Evolutionary conservation across 2,888 invertebrate species (phyloP), one percentile per base, ranked within the genome.

Genomic region (Tenthredo livida): DNA sequence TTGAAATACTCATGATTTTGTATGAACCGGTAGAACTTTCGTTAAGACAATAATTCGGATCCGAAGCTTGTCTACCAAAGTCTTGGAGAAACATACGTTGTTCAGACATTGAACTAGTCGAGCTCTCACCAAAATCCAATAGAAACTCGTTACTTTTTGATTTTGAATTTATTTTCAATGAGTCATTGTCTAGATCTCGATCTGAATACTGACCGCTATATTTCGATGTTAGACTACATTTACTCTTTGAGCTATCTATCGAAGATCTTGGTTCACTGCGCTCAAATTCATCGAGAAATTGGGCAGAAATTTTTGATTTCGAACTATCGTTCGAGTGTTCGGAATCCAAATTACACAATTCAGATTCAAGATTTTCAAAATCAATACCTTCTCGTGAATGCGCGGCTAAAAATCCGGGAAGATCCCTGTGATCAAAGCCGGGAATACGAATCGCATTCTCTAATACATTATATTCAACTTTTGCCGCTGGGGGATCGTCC

Each of bases 341-440:
- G 17, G 91, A 90, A 72, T 92, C 92, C 43, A 92, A 89, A 85
- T 91, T 90, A 77, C 91, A 90, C 12, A 93, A 88, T 73, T 93
- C 92, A 6, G 91, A 89, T 73, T 93, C 91, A 75, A 93, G 88
- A 72, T 91, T 92, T 72, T 93, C 93, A 65, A 93, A 93, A 85
- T 93, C 93, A 50, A 93, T 91, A n/a, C 93, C 92, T 84, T 93
- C 92, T 25, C 93, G 91, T 9, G 93, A 93, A 85, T 92, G 92
- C 0, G 92, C 92, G 17, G 90, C 87, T 3, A 93, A 88, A 73
- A 90, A 93, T 78, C 90, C 90, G 5, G 93, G 91, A 17, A 91
- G 87, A 58, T 70, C 80, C 12, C 58, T 67, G 21, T 85, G 85
- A 85, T 85, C 89, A 54, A 91, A 86, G 77, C 90, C 91, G 7